Evolutionary conservation across 2,113 vertebrate species (phyloP).

Genomic region (Leucoraja erinaceus): DNA sequence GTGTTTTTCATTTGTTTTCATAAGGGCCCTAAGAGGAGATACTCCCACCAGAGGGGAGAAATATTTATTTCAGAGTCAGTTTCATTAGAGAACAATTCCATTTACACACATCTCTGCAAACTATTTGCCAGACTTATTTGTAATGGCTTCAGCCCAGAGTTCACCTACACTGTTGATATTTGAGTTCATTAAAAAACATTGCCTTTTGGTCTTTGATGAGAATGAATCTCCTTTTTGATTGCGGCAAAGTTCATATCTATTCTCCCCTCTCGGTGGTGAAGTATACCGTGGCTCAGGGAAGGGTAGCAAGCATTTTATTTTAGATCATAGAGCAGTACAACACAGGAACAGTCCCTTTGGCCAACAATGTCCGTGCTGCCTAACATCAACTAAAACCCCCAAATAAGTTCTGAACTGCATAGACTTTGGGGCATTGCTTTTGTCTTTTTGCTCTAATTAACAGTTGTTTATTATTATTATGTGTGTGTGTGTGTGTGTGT

Average conservation of each 20-base stretch:
- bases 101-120: background rate
- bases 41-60: background rate
- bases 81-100: background rate
- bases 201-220: background rate
- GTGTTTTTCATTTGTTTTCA: constrained; percentile 26
- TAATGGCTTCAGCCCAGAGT: background rate
- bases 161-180: constrained; percentile 14
- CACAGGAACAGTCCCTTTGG: too few relatives aligned
- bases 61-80: background rate
- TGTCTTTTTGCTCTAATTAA: too few relatives aligned
- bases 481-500: too few relatives aligned
- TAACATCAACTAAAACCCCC: too few relatives aligned
- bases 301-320: background rate
- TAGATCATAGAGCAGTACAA: too few relatives aligned
- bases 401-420: too few relatives aligned
- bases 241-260: background rate
- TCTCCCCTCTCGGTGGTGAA: background rate
- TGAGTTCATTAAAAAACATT: constrained; percentile 31
- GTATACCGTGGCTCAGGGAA: too few relatives aligned
- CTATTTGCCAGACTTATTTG: constrained; percentile 14
- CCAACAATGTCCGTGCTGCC: too few relatives aligned
- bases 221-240: constrained; percentile 24
- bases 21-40: background rate
- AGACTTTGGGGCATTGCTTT: too few relatives aligned
- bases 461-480: too few relatives aligned